These are phyloP conservation scores for Phaethornis superciliosus DNA, from an alignment of 2,113 vertebrate species.

Conservation along the genomic window DNA sequence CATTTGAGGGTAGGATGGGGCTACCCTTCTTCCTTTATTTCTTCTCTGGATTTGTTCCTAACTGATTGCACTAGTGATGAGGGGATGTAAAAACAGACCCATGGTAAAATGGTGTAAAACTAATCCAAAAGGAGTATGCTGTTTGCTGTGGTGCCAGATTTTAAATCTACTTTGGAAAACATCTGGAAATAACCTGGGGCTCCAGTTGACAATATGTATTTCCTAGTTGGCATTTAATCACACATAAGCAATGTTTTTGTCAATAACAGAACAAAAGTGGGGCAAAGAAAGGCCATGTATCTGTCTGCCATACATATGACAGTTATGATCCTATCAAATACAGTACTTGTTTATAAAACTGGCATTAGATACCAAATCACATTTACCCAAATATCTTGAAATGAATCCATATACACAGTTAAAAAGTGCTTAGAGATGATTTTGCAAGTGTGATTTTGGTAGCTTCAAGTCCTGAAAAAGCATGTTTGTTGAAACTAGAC, in stretches of 20 bases:
- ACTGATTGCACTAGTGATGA: background rate
- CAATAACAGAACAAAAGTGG: background rate
- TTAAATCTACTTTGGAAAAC: background rate
- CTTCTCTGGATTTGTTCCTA: background rate
- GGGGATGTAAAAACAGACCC: background rate
- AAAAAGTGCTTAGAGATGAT: background rate
- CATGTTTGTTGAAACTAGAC: background rate
- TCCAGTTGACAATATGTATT: background rate
- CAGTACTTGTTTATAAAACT: background rate
- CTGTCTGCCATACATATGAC: background rate
- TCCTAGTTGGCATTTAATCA: background rate
- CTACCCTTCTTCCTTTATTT: background rate
- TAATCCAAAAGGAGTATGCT: background rate
- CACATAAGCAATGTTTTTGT: background rate
- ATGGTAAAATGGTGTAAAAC: background rate
- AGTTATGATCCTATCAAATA: background rate
- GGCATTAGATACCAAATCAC: background rate
- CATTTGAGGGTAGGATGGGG: background rate
- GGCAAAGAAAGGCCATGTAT: background rate
- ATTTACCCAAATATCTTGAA: slow-evolving; percentile 18
- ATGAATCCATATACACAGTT: background rate
- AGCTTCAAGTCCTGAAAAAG: background rate
- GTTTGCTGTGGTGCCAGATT: background rate
- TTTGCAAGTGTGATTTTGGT: background rate
- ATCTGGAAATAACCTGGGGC: background rate